These are phyloP conservation scores for Monoplex corrugatus DNA, from an alignment of 2,888 invertebrate species.

Conservation along the genomic window DNA sequence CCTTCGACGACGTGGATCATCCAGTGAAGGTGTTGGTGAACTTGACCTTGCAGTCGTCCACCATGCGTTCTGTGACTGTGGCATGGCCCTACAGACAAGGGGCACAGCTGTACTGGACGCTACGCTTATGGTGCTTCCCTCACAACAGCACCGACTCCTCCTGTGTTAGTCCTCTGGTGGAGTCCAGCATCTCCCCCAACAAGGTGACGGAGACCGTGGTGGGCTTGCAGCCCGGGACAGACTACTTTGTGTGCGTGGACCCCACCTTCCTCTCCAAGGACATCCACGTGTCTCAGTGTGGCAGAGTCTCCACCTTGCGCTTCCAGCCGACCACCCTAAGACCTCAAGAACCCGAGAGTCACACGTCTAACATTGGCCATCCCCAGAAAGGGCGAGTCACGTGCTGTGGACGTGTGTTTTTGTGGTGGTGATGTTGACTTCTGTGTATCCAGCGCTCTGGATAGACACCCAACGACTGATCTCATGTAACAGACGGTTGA, in stretches of 20 bases:
- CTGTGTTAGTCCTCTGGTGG: conserved; percentile 41
- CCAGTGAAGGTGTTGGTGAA: conserved; percentile 53
- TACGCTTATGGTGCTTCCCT: conserved; percentile 52
- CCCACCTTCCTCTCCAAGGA: conserved; percentile 56
- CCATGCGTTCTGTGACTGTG: conserved; percentile 46
- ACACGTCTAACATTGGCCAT: neutral
- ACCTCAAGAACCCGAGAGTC: neutral
- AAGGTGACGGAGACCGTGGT: conserved; percentile 46
- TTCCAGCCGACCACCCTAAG: neutral
- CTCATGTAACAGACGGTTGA: neutral
- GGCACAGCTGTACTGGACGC: conserved; percentile 61
- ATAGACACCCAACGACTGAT: neutral
- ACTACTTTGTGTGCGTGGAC: conserved; percentile 58
- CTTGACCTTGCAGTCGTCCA: conserved; percentile 42
- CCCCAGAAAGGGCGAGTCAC: neutral
- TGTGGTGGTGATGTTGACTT: neutral
- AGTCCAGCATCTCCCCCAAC: conserved; percentile 54
- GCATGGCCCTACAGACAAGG: conserved; percentile 60
- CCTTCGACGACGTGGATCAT: conserved; percentile 48
- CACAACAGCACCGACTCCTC: neutral
- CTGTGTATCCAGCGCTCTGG: neutral
- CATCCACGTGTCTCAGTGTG: conserved; percentile 56
- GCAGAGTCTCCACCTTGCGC: conserved; percentile 31
- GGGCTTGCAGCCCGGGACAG: conserved; percentile 44
- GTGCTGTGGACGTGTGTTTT: neutral